Conservation (phyloP, 2,888 invertebrate species). For the Bombylius discolor region DNA sequence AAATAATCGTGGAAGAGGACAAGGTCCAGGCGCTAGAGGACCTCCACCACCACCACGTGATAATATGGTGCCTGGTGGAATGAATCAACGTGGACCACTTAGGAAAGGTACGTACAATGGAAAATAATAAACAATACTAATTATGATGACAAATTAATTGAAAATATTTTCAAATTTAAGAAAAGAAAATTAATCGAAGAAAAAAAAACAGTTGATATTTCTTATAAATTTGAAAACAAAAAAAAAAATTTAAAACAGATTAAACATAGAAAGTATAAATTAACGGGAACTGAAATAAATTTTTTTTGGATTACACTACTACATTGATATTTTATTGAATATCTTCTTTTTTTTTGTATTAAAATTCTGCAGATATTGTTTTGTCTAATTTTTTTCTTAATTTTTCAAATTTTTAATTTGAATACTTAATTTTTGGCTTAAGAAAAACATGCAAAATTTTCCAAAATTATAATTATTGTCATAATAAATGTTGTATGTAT, state of each 20-base stretch:
- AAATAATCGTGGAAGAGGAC: constrained; percentile 32
- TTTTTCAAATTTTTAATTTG: not conserved
- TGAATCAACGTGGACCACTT: constrained; percentile 28
- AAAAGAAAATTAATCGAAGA: too few species aligned
- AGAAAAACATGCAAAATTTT: too few species aligned
- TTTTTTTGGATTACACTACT: too few species aligned
- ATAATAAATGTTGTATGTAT: not conserved
- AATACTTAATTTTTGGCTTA: too few species aligned
- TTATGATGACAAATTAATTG: too few species aligned
- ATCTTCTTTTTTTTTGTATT: too few species aligned
- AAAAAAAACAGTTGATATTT: not conserved
- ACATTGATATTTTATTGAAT: too few species aligned
- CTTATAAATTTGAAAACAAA: not conserved
- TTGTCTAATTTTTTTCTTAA: not conserved
- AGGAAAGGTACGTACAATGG: constrained; percentile 33
- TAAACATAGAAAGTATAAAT: too few species aligned
- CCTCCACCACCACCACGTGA: constrained; percentile 79
- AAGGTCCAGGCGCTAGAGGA: constrained; percentile 69
- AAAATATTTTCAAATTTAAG: not conserved
- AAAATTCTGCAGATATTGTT: too few species aligned
- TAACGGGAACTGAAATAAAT: too few species aligned
- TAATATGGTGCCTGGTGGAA: constrained; percentile 40
- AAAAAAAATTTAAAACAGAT: not conserved
- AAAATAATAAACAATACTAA: not conserved
- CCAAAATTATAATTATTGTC: too few species aligned